Base-by-base conservation (phyloP, 2,113 vertebrate genomes). In the Nerophis ophidion region DNA sequence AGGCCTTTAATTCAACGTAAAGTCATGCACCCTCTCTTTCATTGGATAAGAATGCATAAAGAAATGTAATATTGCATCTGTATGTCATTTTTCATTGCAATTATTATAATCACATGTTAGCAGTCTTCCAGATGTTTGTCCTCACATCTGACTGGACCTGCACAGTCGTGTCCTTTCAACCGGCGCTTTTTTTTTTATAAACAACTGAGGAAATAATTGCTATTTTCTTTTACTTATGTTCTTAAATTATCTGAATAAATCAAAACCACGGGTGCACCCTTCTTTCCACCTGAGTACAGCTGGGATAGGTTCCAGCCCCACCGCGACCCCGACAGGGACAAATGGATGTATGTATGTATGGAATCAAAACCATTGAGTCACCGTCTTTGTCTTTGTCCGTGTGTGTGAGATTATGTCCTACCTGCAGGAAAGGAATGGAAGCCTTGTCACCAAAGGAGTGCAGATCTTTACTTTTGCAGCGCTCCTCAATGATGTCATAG, bases 401-500 rank as follows among this genome's bases (percentile, higher is more conserved):
- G 59, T 59, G 59, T 66, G 48, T 49, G 57, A 35, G 53, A 57
- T 60, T 42, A 38, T 57, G 51, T 57, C 65, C 47, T n/a, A 61
- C 51, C 42, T 36, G 7, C 7, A 42, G 8, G 8, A 42, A 40
- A 40, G 35, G 36, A n/a, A 54, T 2, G 7, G 4, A 40, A 6
- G 53, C 7, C 67, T 69, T 76, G 52, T 36, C 61, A 49, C 17
- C 55, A 66, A 81, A 76, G 76, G 79, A 68, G 16, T 11, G 74
- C 49, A 15, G 46, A 61, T 46, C 61, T 67, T 76, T 68, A 74
- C 71, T 38, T 17, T 38, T 19, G 48, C 34, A 61, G 63, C 7
- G 7, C 47, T 61, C 34, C 8, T 13, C 42, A 42, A 79, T 87
- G 80, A 85, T 86, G 81, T 85, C 76, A 85, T 76, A 57, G 35